A percentile compares a stretch with the other conserved stretches of the same genome.
Conservation (phyloP, 2,797 vertebrate species). For the Girardinus metallicus region DNA sequence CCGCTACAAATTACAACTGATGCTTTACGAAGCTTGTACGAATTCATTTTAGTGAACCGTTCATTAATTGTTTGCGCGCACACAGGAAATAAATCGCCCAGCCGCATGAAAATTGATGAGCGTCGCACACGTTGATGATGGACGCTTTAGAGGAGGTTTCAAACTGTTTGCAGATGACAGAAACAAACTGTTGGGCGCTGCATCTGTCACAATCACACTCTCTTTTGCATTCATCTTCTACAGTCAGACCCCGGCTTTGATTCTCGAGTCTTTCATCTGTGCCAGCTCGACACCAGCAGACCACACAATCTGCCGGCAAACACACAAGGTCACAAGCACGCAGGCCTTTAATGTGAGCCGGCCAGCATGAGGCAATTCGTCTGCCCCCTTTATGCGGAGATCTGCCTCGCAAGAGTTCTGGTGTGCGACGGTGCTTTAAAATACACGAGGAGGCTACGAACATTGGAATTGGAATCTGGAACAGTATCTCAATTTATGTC, state of each 20-base stretch:
- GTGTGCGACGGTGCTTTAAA: conserved; percentile 28
- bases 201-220: conserved; percentile 14
- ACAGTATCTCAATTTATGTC: background rate
- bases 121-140: conserved; percentile 23
- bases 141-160: conserved; percentile 29
- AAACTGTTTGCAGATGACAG: conserved; percentile 6
- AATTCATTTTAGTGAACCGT: conserved; percentile 46
- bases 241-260: conserved; percentile 65
- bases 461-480: background rate
- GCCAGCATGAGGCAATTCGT: conserved; percentile 32
- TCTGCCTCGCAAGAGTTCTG: conserved; percentile 19
- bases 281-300: conserved; percentile 39
- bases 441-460: background rate
- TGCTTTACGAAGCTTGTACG: conserved; percentile 24
- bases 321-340: conserved; percentile 21
- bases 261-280: conserved; percentile 63
- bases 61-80: conserved; percentile 50
- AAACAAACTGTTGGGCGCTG: background rate
- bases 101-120: conserved; percentile 31
- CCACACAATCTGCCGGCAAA: conserved; percentile 28
- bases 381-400: conserved; percentile 32
- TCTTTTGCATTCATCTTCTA: conserved; percentile 13
- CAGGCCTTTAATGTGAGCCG: conserved; percentile 26
- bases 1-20: conserved; percentile 50
- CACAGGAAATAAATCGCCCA: conserved; percentile 38